A percentile compares a stretch with the other conserved stretches of the same genome.
phyloP scores from a whole-genome alignment of 2,888 invertebrate genomes.

The Drosophila mulleri region DNA sequence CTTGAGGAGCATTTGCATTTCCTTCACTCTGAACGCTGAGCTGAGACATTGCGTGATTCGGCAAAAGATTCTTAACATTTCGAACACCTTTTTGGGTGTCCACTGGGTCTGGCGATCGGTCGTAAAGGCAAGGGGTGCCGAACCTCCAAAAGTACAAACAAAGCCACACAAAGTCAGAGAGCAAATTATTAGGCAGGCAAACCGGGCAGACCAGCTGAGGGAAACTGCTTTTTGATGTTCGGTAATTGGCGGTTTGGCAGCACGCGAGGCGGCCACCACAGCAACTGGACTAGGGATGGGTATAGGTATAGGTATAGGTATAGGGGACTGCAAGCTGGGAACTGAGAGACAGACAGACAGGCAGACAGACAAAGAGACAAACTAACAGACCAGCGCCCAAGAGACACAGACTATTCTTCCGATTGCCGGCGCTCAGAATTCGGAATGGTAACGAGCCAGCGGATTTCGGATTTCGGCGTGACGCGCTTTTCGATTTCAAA shows the following conservation, averaged over 20 bases:
- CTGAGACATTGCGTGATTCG: conserved; percentile 67
- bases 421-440: conserved; percentile 49
- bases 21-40: conserved; percentile 32
- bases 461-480: conserved; percentile 74
- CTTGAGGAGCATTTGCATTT: conserved; percentile 63
- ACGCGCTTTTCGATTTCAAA: conserved; percentile 69
- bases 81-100: conserved; percentile 78
- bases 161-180: conserved; percentile 73
- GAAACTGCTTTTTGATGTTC: conserved; percentile 79
- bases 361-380: conserved; percentile 8
- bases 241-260: conserved; percentile 80
- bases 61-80: conserved; percentile 71
- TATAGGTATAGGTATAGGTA: not conserved
- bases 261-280: conserved; percentile 68
- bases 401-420: conserved; percentile 53
- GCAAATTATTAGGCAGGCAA: conserved; percentile 71
- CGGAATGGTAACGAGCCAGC: conserved; percentile 72
- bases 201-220: conserved; percentile 53
- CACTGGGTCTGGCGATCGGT: conserved; percentile 28
- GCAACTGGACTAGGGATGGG: conserved; percentile 31
- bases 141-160: conserved; percentile 62
- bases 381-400: conserved; percentile 37
- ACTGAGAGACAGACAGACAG: not conserved
- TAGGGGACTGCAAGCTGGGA: conserved; percentile 3
- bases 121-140: conserved; percentile 16